Base-by-base conservation (phyloP, 2,113 vertebrate genomes). In the Plecturocebus donacophilus region DNA sequence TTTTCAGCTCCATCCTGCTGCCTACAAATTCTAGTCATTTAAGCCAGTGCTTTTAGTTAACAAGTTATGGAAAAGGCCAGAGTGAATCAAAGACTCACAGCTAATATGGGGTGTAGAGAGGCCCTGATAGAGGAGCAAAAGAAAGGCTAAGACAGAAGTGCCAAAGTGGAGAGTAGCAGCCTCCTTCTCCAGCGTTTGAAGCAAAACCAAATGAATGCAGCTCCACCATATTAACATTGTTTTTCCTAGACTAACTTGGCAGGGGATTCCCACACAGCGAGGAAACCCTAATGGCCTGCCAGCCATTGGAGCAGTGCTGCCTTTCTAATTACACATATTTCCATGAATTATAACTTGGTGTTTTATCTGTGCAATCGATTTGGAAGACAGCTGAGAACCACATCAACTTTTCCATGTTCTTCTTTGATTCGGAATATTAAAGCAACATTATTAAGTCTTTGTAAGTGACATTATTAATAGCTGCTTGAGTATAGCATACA, bases 161-260 rank as follows among this genome's bases (percentile, higher is more conserved):
- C 8, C 35, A 17, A 30, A 2, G 8, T 0, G 8, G 21, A 94
- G 61, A 32, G 12, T n/a, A 16, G 35, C 1, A 45, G 38, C 12
- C 32, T 38, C 42, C 68, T 77, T 95, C 35, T 86, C 45, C 40
- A n/a, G 73, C 75, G 38, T 21, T 8, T 16, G 71, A 92, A 30
- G 38, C 7, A n/a, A 92, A 82, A 30, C 40, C 52, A 49, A 88
- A 45, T 4, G 38, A 38, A 77, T 54, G 38, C 40, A 40, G 21
- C 4, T 17, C 19, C 4, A 2, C 32, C 12, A 21, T 1, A 23
- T 3, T 25, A 49, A 52, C 16, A 19, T 6, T 17, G 8, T 9
- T 54, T 85, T 85, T 16, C 84, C 93, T 73, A 68, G 35, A 85
- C 25, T 20, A 21, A 71, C 20, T 32, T 66, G 80, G 81, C 66